A percentile compares a stretch with the other conserved stretches of the same genome.
These are phyloP conservation scores for Actenoides hombroni DNA, from an alignment of 2,113 vertebrate species.

Conservation along the genomic window DNA sequence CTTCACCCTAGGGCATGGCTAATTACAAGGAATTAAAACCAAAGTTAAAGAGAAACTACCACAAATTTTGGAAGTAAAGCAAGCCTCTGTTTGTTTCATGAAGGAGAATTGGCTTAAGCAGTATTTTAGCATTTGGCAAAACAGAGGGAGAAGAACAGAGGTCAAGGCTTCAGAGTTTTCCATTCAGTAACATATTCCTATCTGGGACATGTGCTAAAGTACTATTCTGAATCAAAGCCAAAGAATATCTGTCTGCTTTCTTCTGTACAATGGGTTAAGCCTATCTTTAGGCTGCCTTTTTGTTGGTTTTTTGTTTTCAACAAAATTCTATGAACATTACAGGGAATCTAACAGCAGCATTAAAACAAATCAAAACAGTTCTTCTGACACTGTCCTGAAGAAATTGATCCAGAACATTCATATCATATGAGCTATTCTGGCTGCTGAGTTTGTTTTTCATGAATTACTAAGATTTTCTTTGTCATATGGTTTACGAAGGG, in stretches of 20 bases:
- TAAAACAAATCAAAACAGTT: background rate
- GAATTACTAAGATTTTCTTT: background rate
- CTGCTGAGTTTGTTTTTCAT: slow-evolving; percentile 6
- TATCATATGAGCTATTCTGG: background rate
- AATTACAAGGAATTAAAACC: background rate
- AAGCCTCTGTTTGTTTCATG: background rate
- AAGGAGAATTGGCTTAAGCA: background rate
- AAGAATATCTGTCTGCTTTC: background rate
- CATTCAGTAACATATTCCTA: slow-evolving; percentile 13
- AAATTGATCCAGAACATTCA: background rate
- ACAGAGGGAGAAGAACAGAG: background rate
- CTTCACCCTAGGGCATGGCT: background rate
- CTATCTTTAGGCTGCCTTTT: background rate
- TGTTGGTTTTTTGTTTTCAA: background rate
- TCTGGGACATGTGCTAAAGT: background rate
- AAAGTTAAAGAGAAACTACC: slow-evolving; percentile 12
- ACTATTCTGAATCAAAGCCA: slow-evolving; percentile 24
- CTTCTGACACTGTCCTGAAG: background rate
- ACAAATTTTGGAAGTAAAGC: background rate
- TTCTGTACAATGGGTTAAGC: background rate
- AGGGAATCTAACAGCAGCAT: background rate
- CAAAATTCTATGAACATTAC: background rate
- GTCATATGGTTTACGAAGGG: background rate
- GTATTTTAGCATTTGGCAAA: slow-evolving; percentile 24
- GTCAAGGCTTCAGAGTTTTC: slow-evolving; percentile 48